Conservation (phyloP, 2,113 vertebrate species). For the Camelus bactrianus region DNA sequence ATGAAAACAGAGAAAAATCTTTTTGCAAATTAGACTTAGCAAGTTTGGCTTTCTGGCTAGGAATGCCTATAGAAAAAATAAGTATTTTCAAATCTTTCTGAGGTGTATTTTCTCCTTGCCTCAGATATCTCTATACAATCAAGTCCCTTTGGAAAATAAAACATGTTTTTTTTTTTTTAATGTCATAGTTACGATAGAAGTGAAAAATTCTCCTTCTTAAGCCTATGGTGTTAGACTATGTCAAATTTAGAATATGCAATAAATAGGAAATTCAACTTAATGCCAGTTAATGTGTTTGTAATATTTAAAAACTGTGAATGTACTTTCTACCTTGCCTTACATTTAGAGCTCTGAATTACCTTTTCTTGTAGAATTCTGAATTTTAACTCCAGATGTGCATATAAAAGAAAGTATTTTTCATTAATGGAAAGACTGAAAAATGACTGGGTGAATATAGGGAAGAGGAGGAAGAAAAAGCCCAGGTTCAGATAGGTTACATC, state of each 20-base stretch:
- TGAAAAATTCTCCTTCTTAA: not conserved
- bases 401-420: not conserved
- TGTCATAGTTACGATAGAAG: not conserved
- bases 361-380: not conserved
- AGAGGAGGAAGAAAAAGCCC: not conserved
- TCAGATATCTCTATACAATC: not conserved
- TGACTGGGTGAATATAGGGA: not conserved
- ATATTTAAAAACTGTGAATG: not conserved
- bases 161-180: not conserved
- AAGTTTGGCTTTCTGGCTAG: not conserved
- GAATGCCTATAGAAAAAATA: not conserved
- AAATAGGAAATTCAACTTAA: conserved; percentile 26
- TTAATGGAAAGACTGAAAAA: conserved; percentile 43
- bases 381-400: not conserved
- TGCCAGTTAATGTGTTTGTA: not conserved
- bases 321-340: not conserved
- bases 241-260: conserved; percentile 22
- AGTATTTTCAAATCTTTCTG: not conserved
- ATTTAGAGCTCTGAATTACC: not conserved
- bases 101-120: not conserved
- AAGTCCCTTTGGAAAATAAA: not conserved
- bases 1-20: not conserved
- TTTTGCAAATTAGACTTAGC: not conserved
- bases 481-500: not conserved
- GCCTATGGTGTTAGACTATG: not conserved